Evolutionary conservation across 2,113 vertebrate species (phyloP).

Genomic region (Corythornis madagascariensis): DNA sequence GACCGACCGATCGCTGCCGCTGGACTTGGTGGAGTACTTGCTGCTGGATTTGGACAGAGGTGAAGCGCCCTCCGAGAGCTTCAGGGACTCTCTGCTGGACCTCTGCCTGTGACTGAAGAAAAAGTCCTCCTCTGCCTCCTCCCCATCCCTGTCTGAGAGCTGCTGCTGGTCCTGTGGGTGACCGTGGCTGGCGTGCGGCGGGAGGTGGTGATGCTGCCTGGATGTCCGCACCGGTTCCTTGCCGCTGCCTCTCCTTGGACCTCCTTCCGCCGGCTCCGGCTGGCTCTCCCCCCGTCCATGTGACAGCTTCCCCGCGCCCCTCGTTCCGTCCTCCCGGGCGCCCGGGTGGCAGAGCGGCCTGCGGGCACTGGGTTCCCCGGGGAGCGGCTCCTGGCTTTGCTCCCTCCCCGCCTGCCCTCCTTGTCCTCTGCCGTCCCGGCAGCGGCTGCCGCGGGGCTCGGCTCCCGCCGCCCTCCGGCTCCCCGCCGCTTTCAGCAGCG

Average conservation of each 20-base stretch:
- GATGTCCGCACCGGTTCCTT: conserved; percentile 39
- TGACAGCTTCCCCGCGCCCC: conserved; percentile 60
- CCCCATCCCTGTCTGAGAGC: conserved; percentile 51
- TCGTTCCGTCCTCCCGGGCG: conserved; percentile 71
- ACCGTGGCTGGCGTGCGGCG: conserved; percentile 50
- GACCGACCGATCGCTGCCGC: conserved; percentile 61
- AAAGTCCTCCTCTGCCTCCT: conserved; percentile 63
- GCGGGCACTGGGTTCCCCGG: conserved; percentile 85
- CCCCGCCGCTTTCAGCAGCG: conserved; percentile 79
- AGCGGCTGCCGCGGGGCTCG: conserved; percentile 37
- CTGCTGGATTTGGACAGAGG: conserved; percentile 71
- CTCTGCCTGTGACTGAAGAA: conserved; percentile 30
- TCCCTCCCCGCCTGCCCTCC: conserved; percentile 38
- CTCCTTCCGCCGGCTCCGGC: conserved; percentile 50
- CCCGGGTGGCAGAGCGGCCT: conserved; percentile 90
- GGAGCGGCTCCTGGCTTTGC: conserved; percentile 53
- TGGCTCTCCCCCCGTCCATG: conserved; percentile 47
- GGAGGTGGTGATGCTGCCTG: conserved; percentile 24
- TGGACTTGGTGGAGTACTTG: conserved; percentile 68
- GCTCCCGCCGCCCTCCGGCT: conserved; percentile 1
- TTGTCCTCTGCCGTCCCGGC: conserved; percentile 53
- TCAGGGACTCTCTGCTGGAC: conserved; percentile 59
- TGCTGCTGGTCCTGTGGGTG: conserved; percentile 60
- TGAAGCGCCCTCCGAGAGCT: conserved; percentile 51
- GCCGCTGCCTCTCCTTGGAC: conserved; percentile 37